phyloP scores from a whole-genome alignment of 2,113 vertebrate genomes.

The Machaerirhynchus nigripectus region DNA sequence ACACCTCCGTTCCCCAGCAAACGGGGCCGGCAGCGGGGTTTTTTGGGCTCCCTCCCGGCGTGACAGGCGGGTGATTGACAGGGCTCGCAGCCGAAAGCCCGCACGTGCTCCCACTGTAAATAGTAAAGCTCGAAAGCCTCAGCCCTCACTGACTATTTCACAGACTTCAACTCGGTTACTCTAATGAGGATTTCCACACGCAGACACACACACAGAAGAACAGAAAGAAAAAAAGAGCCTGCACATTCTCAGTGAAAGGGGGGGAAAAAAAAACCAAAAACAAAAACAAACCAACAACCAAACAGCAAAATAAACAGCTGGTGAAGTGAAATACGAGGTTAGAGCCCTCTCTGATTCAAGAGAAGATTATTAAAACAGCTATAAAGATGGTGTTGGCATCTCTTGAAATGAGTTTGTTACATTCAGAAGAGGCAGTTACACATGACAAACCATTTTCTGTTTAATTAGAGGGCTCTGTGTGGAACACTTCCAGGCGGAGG shows the following conservation, averaged over 20 bases:
- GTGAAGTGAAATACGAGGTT: slow-evolving; percentile 53
- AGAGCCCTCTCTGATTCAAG: slow-evolving; percentile 59
- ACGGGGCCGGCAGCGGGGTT: not conserved
- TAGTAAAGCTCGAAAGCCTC: slow-evolving; percentile 24
- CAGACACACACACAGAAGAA: not conserved
- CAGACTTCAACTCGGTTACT: slow-evolving; percentile 43
- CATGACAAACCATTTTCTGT: slow-evolving; percentile 70
- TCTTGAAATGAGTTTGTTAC: slow-evolving; percentile 68
- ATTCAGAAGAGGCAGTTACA: slow-evolving; percentile 64
- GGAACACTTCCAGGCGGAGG: slow-evolving; percentile 73
- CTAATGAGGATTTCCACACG: slow-evolving; percentile 59
- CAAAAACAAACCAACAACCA: not conserved
- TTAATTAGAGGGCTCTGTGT: slow-evolving; percentile 73
- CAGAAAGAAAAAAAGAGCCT: not conserved
- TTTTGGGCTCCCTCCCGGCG: not conserved
- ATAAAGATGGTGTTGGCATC: slow-evolving; percentile 61
- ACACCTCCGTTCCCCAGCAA: slow-evolving; percentile 25
- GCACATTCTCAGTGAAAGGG: not conserved
- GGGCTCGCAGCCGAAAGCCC: not conserved
- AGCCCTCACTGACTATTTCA: not conserved
- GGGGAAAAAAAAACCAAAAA: not conserved
- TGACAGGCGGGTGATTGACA: slow-evolving; percentile 54
- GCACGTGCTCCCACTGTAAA: slow-evolving; percentile 65
- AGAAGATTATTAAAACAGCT: slow-evolving; percentile 63
- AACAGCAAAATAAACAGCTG: slow-evolving; percentile 32